Evolutionary conservation across 2,113 vertebrate genomes (phyloP), one percentile per base, ranked within the genome.

Genomic region (Ageneiosus marmoratus): DNA sequence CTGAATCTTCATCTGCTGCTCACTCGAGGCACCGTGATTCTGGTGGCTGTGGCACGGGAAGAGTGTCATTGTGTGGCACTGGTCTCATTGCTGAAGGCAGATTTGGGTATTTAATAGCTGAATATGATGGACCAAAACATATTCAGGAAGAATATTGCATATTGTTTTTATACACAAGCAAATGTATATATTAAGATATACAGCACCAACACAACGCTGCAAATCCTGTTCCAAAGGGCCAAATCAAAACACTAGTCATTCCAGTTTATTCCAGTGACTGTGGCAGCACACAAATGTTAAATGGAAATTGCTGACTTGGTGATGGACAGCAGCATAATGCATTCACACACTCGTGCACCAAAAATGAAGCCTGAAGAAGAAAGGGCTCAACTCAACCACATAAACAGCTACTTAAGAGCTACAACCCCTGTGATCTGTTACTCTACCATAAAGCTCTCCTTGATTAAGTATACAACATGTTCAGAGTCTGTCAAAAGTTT

Each of bases 131-230:
- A n/a, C n/a, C n/a, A n/a, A n/a, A n/a, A n/a, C n/a, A n/a, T n/a
- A n/a, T n/a, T n/a, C n/a, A n/a, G n/a, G n/a, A n/a, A n/a, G n/a
- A n/a, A n/a, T n/a, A n/a, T n/a, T n/a, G n/a, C 86, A 87, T 29
- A 85, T 65, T 44, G 15, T 12, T 81, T 91, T 91, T 86, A 88
- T 86, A 70, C 51, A 63, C 83, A 77, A 80, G 75, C 90, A 90
- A 91, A 91, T 7, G 20, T 41, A 83, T 46, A 46, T 46, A 18
- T 67, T 41, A 46, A 15, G 22, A 72, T 12, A n/a, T 22, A 69
- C 84, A 69, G 77, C 77, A 69, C 79, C 27, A 82, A 87, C 34
- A 77, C 73, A 79, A 24, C 11, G 8, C 34, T 69, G 75, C 46
- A 63, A 50, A 48, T 84, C 84, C 86, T 58, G 73, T 48, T 83